Conservation (phyloP, 2,113 vertebrate genomes). For the Trematocara nigrifrons region DNA sequence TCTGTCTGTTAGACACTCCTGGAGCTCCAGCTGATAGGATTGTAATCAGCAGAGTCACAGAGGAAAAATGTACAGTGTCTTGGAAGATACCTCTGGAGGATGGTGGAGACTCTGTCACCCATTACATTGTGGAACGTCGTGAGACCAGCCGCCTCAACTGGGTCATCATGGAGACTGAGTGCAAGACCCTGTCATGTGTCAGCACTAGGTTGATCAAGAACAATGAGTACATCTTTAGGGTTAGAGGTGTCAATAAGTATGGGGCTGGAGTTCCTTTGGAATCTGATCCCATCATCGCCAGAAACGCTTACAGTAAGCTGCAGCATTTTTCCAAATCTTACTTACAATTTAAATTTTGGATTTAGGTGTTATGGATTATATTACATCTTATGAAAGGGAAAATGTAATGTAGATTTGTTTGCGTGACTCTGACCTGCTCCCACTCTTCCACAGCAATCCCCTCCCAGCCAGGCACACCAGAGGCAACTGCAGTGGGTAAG, state of each 20-base stretch:
- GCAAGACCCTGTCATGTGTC: slow-evolving; percentile 86
- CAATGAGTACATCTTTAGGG: slow-evolving; percentile 96
- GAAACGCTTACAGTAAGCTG: slow-evolving; percentile 93
- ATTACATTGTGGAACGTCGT: slow-evolving; percentile 92
- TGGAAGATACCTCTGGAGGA: slow-evolving; percentile 93
- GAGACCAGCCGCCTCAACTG: slow-evolving; percentile 98
- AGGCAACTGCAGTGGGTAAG: slow-evolving; percentile 79
- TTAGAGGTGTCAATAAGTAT: slow-evolving; percentile 93
- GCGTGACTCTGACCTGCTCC: not conserved
- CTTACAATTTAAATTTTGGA: not conserved
- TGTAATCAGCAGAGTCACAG: slow-evolving; percentile 87
- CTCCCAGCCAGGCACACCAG: slow-evolving; percentile 83
- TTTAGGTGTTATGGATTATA: not conserved
- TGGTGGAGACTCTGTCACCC: slow-evolving; percentile 83
- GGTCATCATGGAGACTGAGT: slow-evolving; percentile 91
- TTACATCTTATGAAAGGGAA: not conserved
- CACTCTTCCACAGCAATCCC: slow-evolving; percentile 77
- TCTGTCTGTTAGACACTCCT: slow-evolving; percentile 81
- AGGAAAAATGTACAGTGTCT: slow-evolving; percentile 93
- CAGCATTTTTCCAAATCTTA: not conserved
- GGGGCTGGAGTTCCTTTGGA: slow-evolving; percentile 88
- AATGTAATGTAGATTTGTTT: not conserved
- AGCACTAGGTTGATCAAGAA: slow-evolving; percentile 91
- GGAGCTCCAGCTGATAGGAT: slow-evolving; percentile 85
- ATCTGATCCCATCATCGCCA: slow-evolving; percentile 84